phyloP scores from a whole-genome alignment of 2,888 invertebrate species.

The Rhamphomyia laevipes region DNA sequence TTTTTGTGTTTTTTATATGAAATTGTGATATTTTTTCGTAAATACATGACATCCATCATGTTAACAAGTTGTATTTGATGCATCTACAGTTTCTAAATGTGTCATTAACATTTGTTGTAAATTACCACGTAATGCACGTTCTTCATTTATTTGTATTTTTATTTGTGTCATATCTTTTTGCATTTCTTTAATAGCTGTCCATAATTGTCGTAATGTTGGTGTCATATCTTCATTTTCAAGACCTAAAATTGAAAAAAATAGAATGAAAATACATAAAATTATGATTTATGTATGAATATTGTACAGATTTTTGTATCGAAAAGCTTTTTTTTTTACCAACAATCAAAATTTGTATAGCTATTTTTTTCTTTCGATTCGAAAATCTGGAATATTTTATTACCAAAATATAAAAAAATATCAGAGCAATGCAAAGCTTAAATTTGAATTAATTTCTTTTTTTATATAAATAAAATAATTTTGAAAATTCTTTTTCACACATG shows the following conservation, averaged over 20 bases:
- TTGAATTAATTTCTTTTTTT: too few relatives aligned
- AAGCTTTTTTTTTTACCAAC: not conserved
- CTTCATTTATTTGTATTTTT: slow-evolving; percentile 37
- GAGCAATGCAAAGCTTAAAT: too few relatives aligned
- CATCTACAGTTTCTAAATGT: slow-evolving; percentile 28
- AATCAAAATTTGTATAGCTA: too few relatives aligned
- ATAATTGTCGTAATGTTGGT: slow-evolving; percentile 36
- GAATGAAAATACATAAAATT: too few relatives aligned
- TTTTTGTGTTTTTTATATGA: too few relatives aligned
- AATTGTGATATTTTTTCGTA: too few relatives aligned
- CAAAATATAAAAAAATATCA: not conserved
- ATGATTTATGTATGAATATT: not conserved
- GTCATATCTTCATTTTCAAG: slow-evolving; percentile 39
- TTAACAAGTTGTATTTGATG: slow-evolving; percentile 24
- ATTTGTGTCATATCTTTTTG: slow-evolving; percentile 38
- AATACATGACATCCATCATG: too few relatives aligned
- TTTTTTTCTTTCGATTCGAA: not conserved
- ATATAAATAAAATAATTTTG: too few relatives aligned
- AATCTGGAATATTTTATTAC: not conserved
- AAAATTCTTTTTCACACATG: too few relatives aligned
- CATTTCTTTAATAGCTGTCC: slow-evolving; percentile 36
- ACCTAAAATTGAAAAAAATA: slow-evolving; percentile 19
- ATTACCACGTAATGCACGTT: slow-evolving; percentile 33
- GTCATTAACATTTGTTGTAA: slow-evolving; percentile 37
- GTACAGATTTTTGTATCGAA: not conserved